Conservation (phyloP, 2,113 vertebrate species). For the Varanus komodoensis region DNA sequence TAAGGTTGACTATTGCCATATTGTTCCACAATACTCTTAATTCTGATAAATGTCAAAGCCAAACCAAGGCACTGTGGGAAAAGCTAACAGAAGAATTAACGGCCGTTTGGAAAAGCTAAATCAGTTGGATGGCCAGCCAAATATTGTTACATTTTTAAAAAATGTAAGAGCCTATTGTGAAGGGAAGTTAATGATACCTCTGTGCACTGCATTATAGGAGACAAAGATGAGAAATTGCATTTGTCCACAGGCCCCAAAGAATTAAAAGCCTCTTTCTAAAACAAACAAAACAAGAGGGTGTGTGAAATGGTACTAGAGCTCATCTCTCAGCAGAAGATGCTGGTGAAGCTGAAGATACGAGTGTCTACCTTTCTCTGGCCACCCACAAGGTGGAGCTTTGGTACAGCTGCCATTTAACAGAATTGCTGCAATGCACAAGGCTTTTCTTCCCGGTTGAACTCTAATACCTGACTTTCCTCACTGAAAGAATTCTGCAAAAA, state of each 20-base stretch:
- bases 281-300: not conserved
- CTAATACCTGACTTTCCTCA: too few species aligned
- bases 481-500: too few species aligned
- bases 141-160: constrained; percentile 17
- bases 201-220: not conserved
- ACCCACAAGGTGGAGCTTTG: too few species aligned
- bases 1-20: constrained; percentile 28
- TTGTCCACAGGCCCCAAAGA: not conserved
- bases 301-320: not conserved
- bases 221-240: constrained; percentile 15
- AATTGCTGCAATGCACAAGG: too few species aligned
- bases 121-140: not conserved
- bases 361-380: too few species aligned
- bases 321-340: not conserved
- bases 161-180: constrained; percentile 21
- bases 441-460: too few species aligned
- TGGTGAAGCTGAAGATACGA: too few species aligned
- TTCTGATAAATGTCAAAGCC: constrained; percentile 29
- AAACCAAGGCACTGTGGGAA: constrained; percentile 28
- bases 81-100: constrained; percentile 15
- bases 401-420: too few species aligned
- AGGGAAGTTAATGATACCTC: not conserved
- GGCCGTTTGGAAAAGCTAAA: constrained; percentile 32
- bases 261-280: not conserved
- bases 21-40: constrained; percentile 11